Evolutionary conservation across 2,113 vertebrate genomes (phyloP), one percentile per base, ranked within the genome.

Genomic region (Neogobius melanostomus): DNA sequence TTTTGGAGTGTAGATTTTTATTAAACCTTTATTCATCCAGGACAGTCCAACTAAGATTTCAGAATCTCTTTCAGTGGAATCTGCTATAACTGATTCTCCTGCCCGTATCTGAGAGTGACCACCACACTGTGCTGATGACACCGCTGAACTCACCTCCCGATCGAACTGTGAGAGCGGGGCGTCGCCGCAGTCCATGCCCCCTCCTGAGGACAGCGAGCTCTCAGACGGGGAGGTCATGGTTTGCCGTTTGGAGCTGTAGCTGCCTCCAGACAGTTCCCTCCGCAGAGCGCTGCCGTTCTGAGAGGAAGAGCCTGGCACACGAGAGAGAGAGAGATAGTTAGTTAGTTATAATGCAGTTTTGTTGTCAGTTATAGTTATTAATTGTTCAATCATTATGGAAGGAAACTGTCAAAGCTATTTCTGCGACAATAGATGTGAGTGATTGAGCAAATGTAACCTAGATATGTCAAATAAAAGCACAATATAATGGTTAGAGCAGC

Each of bases 151-250:
- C 68, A 99, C 98, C 96, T 99, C 98, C 88, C 95, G 92, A 52
- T 99, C 98, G 0, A 94, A 98, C 91, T 97, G 97, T 50, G 95
- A 95, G 2, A 94, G 93, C 0, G 95, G 95, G 0, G 95, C 93
- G 8, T 98, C 96, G 0, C 93, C 95, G 6, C 95, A 94, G 82
- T 99, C 97, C 93, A 95, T 90, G 66, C 97, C 98, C 8, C 96
- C 97, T 2, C 97, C 97, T 0, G 97, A 99, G 12, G 97, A 99
- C 84, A 99, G 85, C 1, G 98, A 98, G 65, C 98, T 97, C 68
- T 99, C 97, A 0, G 97, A 98, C 0, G 97, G 98, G 0, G 98
- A 99, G 1, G 97, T 95, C 95, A 98, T 93, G 49, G 97, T 94
- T 89, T 96, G 96, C 1, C 94, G 93, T 74, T 96, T 97, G 0